A percentile compares a stretch with the other conserved stretches of the same genome.
These are phyloP conservation scores for Gadopsis bispinosus DNA, from an alignment of 2,797 vertebrate species.

Conservation along the genomic window DNA sequence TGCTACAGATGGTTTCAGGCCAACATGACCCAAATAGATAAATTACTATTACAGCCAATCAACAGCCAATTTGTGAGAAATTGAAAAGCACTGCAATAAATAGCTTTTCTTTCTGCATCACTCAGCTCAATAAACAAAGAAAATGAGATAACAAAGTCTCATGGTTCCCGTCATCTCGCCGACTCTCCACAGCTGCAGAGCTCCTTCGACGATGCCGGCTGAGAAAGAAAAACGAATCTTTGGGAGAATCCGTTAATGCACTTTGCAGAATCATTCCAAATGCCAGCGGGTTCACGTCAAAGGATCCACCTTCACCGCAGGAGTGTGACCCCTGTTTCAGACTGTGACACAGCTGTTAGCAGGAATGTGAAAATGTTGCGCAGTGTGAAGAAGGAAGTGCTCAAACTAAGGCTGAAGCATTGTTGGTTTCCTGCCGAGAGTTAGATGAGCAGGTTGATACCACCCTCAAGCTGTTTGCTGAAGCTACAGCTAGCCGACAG, in stretches of 20 bases:
- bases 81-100: conserved; percentile 3
- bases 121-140: conserved; percentile 43
- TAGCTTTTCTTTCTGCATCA: background rate
- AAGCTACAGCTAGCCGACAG: background rate
- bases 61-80: conserved; percentile 17
- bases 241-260: background rate
- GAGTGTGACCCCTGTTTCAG: conserved; percentile 3
- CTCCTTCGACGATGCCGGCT: background rate
- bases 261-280: background rate
- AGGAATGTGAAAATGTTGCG: background rate
- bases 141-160: conserved; percentile 26
- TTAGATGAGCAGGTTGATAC: background rate
- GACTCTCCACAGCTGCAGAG: conserved; percentile 10
- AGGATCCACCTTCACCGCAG: conserved; percentile 12
- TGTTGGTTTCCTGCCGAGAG: background rate
- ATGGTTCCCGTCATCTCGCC: conserved; percentile 24
- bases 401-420: background rate
- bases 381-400: background rate
- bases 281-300: background rate
- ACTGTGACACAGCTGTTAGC: background rate
- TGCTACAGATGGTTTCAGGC: background rate
- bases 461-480: background rate
- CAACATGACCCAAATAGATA: background rate
- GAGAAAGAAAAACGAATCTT: background rate
- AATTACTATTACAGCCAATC: conserved; percentile 9